These are phyloP conservation scores for Chaitophorus viminalis DNA, from an alignment of 2,888 invertebrate species.

Conservation along the genomic window DNA sequence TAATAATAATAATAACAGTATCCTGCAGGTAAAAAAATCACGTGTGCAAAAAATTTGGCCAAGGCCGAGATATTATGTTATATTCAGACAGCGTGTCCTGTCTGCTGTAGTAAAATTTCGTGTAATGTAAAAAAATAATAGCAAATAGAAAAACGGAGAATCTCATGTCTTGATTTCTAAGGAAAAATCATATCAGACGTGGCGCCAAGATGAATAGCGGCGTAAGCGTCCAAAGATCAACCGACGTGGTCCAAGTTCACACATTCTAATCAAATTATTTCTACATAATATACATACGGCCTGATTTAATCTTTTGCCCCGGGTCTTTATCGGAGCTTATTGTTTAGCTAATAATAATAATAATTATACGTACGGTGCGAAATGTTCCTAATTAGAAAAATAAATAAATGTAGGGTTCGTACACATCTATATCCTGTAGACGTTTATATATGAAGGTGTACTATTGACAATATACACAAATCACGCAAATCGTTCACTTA, in stretches of 20 bases:
- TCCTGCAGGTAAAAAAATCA: background rate
- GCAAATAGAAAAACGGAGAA: background rate
- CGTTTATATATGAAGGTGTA: background rate
- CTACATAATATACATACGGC: background rate
- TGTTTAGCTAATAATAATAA: slow-evolving; percentile 24
- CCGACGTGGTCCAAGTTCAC: background rate
- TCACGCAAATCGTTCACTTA: slow-evolving; percentile 11
- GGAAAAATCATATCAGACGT: slow-evolving; percentile 48
- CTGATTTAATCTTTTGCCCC: background rate
- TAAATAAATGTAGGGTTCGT: background rate
- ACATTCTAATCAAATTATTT: slow-evolving; percentile 45
- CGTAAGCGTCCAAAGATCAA: slow-evolving; percentile 31
- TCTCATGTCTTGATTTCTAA: slow-evolving; percentile 3
- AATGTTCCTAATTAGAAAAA: slow-evolving; percentile 40
- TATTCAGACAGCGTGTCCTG: no score
- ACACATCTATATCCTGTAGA: background rate
- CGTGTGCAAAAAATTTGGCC: slow-evolving; percentile 15
- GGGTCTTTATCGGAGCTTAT: slow-evolving; percentile 15
- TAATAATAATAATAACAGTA: background rate
- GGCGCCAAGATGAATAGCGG: slow-evolving; percentile 53
- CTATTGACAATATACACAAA: background rate
- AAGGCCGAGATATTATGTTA: no score
- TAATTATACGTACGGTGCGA: slow-evolving; percentile 1
- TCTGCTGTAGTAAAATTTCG: background rate
- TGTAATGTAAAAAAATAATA: background rate